These are phyloP conservation scores for Dendrocincla tyrannina DNA, from an alignment of 2,797 vertebrate genomes.

Conservation along the genomic window DNA sequence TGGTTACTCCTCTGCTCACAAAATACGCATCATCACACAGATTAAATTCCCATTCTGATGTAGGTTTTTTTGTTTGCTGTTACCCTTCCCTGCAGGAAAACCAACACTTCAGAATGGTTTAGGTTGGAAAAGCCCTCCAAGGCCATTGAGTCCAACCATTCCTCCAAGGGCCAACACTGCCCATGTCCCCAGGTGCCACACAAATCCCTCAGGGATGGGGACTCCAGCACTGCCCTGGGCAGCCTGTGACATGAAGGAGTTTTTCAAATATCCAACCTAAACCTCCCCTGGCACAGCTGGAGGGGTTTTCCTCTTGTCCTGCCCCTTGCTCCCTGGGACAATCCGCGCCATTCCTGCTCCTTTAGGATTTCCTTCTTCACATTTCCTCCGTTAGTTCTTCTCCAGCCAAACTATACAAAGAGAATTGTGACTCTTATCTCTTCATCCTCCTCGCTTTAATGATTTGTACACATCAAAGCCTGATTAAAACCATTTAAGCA, in stretches of 20 bases:
- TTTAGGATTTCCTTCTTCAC: neutral
- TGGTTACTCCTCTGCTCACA: neutral
- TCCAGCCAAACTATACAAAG: neutral
- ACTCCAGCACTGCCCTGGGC: neutral
- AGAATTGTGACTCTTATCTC: slow-evolving; percentile 8
- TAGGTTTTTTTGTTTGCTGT: neutral
- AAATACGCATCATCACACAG: neutral
- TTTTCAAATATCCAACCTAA: neutral
- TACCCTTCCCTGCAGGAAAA: neutral
- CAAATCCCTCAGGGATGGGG: neutral
- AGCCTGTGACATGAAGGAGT: neutral
- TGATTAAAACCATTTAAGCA: slow-evolving; percentile 47
- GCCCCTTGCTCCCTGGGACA: neutral
- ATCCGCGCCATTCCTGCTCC: accelerated
- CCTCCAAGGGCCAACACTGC: neutral
- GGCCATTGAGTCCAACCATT: neutral
- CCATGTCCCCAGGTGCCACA: neutral
- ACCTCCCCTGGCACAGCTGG: neutral
- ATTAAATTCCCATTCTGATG: neutral
- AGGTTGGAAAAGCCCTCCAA: neutral
- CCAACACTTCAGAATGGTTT: neutral
- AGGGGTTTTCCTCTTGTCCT: neutral
- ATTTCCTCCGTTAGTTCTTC: neutral
- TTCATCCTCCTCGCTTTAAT: slow-evolving; percentile 40
- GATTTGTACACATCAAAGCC: slow-evolving; percentile 54